Base-by-base conservation (phyloP, 2,888 invertebrate genomes). In the Toxonevra muliebris region DNA sequence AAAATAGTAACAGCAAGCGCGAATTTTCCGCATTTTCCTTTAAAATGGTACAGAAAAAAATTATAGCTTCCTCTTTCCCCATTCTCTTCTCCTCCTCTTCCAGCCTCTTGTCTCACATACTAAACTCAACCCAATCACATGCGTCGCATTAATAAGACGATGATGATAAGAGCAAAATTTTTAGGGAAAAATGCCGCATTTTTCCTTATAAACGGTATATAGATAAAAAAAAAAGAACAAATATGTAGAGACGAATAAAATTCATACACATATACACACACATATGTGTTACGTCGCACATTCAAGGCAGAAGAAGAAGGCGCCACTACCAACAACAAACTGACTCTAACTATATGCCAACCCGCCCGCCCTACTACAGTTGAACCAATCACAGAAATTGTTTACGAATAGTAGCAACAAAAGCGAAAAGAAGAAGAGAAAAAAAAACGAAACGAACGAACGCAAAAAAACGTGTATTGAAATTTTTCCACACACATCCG, bases 371-470 rank as follows among this genome's bases (percentile, higher is more conserved):
- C 68, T 68, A 73, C 66, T 65, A 53, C 64, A 76, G 7, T 30
- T 30, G 30, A 30, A 76, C 82, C 82, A 82, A 82, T 82, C 82
- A 80, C 76, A 82, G 76, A 82, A 83, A 80, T 82, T 82, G 82
- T 82, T 82, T 82, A 82, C 82, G 82, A 82, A 81, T 78, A 73
- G 75, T 71, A 65, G 66, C 74, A 73, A 74, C 30, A 81, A 82
- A 80, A 73, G 77, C 81, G 81, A 50, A 67, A 61, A 45, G 60
- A 17, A 17, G 52, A 58, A 30, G 19, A 40, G 42, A 42, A 52
- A 30, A 19, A 1, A 19, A 61, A 60, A 55, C 42, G 12, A 67
- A 42, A 65, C 41, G 45, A 66, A 67, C 45, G 45, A 68, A 19
- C 65, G 43, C 40, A 48, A 20, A 54, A 42, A n/a, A 19, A 15